Evolutionary conservation across 2,113 vertebrate species (phyloP).

Genomic region (Vulpes lagopus): DNA sequence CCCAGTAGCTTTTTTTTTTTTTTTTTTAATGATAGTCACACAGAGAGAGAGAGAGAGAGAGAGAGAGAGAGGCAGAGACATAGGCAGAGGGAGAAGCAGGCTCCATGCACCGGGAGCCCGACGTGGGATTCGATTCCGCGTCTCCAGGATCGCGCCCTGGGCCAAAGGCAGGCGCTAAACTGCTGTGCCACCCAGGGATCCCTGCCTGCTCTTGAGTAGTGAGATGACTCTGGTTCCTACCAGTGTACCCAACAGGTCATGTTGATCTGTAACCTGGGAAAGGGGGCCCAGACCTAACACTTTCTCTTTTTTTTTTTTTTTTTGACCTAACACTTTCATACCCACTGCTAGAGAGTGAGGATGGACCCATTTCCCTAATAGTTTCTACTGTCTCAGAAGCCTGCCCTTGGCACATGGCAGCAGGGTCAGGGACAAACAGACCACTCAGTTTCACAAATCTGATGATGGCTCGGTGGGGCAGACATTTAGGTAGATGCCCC

Average conservation of each 20-base stretch:
- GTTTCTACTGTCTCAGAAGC: not conserved
- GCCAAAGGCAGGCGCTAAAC: no score
- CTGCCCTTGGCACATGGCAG: accelerated
- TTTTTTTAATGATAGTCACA: no score
- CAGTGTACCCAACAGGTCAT: not conserved
- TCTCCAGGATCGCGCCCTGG: no score
- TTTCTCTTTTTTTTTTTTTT: no score
- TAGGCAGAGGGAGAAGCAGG: no score
- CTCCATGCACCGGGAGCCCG: no score
- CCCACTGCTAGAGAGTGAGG: not conserved
- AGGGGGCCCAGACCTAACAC: not conserved
- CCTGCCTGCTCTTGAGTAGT: not conserved
- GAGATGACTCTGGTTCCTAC: not conserved
- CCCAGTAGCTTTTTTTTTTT: no score
- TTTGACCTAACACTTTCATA: not conserved
- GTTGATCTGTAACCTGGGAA: not conserved
- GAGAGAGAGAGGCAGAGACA: no score
- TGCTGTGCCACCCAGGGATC: no score
- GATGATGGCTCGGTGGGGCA: not conserved
- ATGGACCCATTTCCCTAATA: not conserved
- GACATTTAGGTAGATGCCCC: not conserved
- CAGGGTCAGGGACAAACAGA: not conserved
- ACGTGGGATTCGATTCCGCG: no score
- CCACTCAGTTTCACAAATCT: not conserved
- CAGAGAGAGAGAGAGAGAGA: no score